A percentile compares a stretch with the other conserved stretches of the same genome.
phyloP scores from a whole-genome alignment of 2,797 vertebrate genomes.

The Danionella dracula region DNA sequence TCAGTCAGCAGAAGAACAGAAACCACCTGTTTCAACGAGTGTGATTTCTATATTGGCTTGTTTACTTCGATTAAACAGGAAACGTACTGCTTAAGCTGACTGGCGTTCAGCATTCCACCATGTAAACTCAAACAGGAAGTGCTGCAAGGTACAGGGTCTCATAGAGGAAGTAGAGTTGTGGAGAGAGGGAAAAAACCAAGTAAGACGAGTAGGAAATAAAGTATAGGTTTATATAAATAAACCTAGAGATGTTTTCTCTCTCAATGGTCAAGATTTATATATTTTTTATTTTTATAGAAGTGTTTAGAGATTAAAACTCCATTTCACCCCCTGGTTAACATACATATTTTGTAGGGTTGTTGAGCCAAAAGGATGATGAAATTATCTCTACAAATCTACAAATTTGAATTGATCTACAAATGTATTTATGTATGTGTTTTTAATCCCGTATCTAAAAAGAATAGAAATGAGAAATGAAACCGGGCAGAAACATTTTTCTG shows the following conservation, averaged over 20 bases:
- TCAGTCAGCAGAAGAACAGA: not conserved
- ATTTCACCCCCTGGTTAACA: too few relatives aligned
- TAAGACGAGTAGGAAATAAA: not conserved
- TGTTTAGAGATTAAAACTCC: too few relatives aligned
- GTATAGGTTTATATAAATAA: not conserved
- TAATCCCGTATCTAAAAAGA: too few relatives aligned
- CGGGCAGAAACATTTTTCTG: too few relatives aligned
- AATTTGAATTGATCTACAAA: too few relatives aligned
- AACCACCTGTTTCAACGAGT: conserved; percentile 6
- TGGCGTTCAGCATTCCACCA: not conserved
- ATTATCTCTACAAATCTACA: too few relatives aligned
- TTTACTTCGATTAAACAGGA: not conserved
- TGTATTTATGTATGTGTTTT: too few relatives aligned
- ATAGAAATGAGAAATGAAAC: too few relatives aligned
- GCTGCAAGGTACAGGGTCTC: conserved; percentile 15
- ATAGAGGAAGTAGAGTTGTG: conserved; percentile 35
- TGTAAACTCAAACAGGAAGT: conserved; percentile 21
- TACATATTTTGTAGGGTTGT: too few relatives aligned
- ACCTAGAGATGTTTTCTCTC: not conserved
- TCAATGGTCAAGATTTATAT: not conserved
- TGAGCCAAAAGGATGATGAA: too few relatives aligned
- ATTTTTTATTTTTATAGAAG: too few relatives aligned
- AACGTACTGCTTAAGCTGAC: not conserved
- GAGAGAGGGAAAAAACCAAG: not conserved
- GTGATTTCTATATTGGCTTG: not conserved